Evolutionary conservation across 2,113 vertebrate genomes (phyloP).

Genomic region (Panthera tigris): DNA sequence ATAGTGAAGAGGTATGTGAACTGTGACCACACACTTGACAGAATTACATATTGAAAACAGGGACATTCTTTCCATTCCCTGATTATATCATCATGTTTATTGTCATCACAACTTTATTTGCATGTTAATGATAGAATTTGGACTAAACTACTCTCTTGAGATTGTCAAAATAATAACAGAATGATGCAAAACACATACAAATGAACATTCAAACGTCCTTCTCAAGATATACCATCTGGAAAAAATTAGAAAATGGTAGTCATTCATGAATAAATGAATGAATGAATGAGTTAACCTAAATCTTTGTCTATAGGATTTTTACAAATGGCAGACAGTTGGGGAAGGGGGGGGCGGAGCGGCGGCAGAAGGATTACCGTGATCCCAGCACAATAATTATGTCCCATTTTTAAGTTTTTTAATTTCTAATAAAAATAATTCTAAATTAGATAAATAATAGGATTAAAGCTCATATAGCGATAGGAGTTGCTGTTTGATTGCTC

Average conservation of each 20-base stretch:
- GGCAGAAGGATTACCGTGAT: background rate
- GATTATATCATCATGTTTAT: background rate
- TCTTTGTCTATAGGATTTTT: background rate
- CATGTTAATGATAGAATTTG: background rate
- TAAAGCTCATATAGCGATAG: background rate
- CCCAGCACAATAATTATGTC: background rate
- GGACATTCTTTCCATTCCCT: background rate
- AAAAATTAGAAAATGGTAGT: slow-evolving; percentile 30
- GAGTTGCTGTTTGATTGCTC: background rate
- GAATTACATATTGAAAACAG: background rate
- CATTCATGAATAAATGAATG: slow-evolving; percentile 31
- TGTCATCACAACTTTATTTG: background rate
- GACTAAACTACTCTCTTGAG: background rate
- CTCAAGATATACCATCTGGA: background rate
- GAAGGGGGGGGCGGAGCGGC: too few relatives aligned
- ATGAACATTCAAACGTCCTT: slow-evolving; percentile 33
- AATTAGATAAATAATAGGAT: slow-evolving; percentile 15
- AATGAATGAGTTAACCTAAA: slow-evolving; percentile 21
- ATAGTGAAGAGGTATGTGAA: background rate
- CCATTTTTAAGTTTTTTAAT: background rate
- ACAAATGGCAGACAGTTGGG: background rate
- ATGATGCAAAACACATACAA: background rate
- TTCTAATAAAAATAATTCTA: slow-evolving; percentile 34
- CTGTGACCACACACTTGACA: background rate
- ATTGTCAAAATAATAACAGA: slow-evolving; percentile 32